These are phyloP conservation scores for Paramormyrops kingsleyae DNA, from an alignment of 2,113 vertebrate species.

Conservation along the genomic window DNA sequence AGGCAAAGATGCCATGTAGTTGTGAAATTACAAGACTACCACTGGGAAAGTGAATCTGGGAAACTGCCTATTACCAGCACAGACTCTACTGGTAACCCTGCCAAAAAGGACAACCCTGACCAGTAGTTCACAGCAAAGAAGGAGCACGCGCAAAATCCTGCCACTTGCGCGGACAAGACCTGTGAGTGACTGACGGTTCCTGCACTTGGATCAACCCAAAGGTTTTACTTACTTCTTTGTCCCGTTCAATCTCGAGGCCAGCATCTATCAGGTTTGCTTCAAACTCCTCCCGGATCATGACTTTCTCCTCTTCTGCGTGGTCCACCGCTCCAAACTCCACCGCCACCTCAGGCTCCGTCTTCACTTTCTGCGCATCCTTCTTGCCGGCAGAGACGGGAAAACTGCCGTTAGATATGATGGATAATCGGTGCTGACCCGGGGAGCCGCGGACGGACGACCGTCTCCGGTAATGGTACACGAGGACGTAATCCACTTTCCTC, in stretches of 20 bases:
- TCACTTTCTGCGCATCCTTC: conserved; percentile 19
- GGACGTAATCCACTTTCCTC: conserved; percentile 88
- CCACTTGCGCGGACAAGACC: background rate
- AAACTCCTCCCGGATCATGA: conserved; percentile 79
- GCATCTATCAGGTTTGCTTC: conserved; percentile 76
- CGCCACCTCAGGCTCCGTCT: conserved; percentile 32
- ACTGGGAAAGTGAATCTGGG: conserved; percentile 5
- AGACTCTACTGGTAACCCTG: background rate
- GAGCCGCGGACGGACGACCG: conserved; percentile 27
- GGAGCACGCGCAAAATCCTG: background rate
- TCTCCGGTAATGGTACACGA: conserved; percentile 79
- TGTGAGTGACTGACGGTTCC: background rate
- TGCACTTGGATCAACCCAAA: background rate
- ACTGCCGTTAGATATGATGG: conserved; percentile 74
- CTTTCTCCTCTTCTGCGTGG: conserved; percentile 72
- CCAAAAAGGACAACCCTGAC: background rate
- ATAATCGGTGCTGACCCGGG: conserved; percentile 39
- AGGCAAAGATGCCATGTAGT: background rate
- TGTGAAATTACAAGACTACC: conserved; percentile 10
- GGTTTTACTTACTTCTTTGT: conserved; percentile 58
- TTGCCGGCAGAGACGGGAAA: conserved; percentile 43
- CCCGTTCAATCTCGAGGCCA: conserved; percentile 86
- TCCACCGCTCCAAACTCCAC: conserved; percentile 52
- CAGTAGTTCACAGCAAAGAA: background rate
- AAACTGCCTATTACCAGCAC: conserved; percentile 15